phyloP scores from a whole-genome alignment of 2,113 vertebrate genomes.

The Elephas maximus region DNA sequence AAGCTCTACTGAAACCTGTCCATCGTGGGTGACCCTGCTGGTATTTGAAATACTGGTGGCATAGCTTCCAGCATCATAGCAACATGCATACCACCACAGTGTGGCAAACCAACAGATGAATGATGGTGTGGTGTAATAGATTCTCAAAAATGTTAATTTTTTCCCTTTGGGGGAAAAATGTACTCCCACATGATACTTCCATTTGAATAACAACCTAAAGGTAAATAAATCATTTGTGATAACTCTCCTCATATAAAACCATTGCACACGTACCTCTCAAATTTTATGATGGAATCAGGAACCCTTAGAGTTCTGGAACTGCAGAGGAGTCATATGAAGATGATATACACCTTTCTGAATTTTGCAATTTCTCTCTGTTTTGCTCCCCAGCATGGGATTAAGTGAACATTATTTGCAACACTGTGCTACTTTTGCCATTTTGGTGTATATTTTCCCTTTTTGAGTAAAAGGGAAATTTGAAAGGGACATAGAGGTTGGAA shows the following conservation, averaged over 20 bases:
- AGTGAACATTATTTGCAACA: background rate
- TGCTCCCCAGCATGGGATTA: background rate
- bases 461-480: background rate
- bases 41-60: too few species aligned
- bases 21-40: too few species aligned
- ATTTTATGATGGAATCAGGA: background rate
- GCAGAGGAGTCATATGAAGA: background rate
- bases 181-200: background rate
- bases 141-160: background rate
- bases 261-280: background rate
- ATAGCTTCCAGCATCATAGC: too few species aligned
- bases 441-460: background rate
- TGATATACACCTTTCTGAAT: too few species aligned
- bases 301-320: background rate
- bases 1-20: too few species aligned
- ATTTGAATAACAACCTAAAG: background rate
- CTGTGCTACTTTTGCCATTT: background rate
- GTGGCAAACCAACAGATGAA: too few species aligned
- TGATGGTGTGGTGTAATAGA: background rate
- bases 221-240: background rate
- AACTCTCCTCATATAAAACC: background rate
- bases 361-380: background rate
- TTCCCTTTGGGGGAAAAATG: background rate
- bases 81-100: too few species aligned
- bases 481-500: background rate